Evolutionary conservation across 2,113 vertebrate species (phyloP), one percentile per base, ranked within the genome.

Genomic region (Lampris megalopsis): DNA sequence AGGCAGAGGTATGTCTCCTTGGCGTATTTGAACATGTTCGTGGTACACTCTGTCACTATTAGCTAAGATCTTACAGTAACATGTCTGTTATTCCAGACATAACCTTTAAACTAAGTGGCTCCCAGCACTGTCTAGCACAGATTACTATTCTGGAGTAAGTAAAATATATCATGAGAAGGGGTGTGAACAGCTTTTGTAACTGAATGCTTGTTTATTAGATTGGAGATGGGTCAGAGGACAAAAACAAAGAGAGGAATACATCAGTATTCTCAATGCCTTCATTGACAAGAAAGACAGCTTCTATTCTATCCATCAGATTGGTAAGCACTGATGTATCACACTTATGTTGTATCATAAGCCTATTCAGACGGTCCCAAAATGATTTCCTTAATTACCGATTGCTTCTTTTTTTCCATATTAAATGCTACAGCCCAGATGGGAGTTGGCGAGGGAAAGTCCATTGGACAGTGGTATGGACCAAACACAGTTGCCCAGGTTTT

Each of bases 291-390:
- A 99, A 89, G 97, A 99, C 92, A 98, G 97, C 86, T 97, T 96
- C 91, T 99, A 99, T 88, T 99, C 98, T 85, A 97, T 99, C 75
- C 98, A 99, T 91, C 98, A 99, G 85, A 99, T 99, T 90, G 98
- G 98, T 98, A 92, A 94, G 94, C 81, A 38, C 52, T 49, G 13
- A 71, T 36, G 4, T 35, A 53, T 73, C 50, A 9, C 2, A 47
- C 13, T 0, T 13, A 35, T 82, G 42, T 63, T 6, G 36, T 7
- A 68, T 59, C 2, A 13, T 59, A 10, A 24, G 58, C 43, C 67
- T n/a, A 2, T 45, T 64, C 1, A 1, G 9, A 4, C 37, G 5
- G 2, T 9, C 40, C 47, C 43, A 0, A 66, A 62, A 47, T 4
- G 49, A 2, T 67, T 75, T 73, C 36, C 36, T 8, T 71, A 2